Conservation (phyloP, 2,797 vertebrate genomes). For the Poliocrania exsul region DNA sequence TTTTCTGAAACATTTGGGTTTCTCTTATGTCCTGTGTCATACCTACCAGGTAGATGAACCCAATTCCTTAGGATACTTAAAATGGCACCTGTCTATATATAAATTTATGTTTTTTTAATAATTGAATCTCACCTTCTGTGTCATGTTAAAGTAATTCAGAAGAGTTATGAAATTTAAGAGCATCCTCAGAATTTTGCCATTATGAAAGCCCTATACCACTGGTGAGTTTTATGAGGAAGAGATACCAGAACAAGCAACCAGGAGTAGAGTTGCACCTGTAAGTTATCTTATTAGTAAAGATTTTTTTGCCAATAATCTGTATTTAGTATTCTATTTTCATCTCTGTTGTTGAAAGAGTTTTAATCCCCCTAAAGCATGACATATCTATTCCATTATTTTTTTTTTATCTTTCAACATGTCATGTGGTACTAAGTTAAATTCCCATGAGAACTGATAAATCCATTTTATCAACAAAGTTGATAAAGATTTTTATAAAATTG, state of each 20-base stretch:
- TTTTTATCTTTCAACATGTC: neutral
- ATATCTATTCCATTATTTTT: neutral
- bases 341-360: neutral
- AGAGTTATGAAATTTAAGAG: neutral
- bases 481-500: too few relatives aligned
- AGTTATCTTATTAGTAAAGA: neutral
- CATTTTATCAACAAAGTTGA: neutral
- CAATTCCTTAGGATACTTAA: neutral
- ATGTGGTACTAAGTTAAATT: neutral
- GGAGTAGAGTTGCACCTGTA: neutral
- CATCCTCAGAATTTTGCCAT: neutral
- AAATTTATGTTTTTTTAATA: neutral
- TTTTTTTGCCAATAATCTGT: neutral
- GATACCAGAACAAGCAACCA: neutral
- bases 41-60: neutral
- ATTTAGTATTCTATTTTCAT: neutral
- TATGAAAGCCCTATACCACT: neutral
- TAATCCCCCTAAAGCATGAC: neutral
- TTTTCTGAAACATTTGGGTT: neutral
- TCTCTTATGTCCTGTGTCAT: neutral
- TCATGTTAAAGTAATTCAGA: neutral
- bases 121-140: neutral
- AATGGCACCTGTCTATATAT: neutral
- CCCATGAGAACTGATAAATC: neutral
- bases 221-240: neutral